A percentile compares a stretch with the other conserved stretches of the same genome.
Conservation (phyloP, 1,140 invertebrate species). For the Bathynomus jamesi region DNA sequence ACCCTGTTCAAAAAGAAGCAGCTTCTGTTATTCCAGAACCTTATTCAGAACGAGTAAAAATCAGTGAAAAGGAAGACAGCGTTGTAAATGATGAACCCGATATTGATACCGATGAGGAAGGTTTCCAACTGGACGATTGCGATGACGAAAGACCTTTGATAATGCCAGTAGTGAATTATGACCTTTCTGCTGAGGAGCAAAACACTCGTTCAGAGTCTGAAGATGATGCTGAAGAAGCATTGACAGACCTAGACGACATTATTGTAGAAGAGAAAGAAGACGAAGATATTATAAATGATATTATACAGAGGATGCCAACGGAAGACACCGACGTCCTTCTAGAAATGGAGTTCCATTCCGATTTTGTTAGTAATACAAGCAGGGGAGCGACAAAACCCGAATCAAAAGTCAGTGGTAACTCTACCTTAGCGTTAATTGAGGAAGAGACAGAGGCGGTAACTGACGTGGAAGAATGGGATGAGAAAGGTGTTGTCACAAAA, state of each 20-base stretch:
- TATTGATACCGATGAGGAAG: conserved; percentile 25
- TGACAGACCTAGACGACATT: conserved; percentile 51
- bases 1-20: conserved; percentile 15
- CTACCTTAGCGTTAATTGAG: conserved; percentile 12
- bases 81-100: conserved; percentile 7
- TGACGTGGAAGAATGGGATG: conserved; percentile 25
- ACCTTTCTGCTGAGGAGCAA: not conserved
- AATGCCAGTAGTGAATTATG: not conserved
- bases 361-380: conserved; percentile 12
- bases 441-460: conserved; percentile 19
- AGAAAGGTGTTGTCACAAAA: conserved; percentile 1
- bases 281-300: conserved; percentile 7
- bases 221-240: conserved; percentile 4
- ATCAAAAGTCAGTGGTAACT: conserved; percentile 4
- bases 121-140: conserved; percentile 22
- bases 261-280: conserved; percentile 45
- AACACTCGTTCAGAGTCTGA: not conserved
- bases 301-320: not conserved
- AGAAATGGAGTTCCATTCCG: conserved; percentile 17
- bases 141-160: conserved; percentile 16
- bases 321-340: not conserved
- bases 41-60: conserved; percentile 19
- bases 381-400: conserved; percentile 10
- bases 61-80: conserved; percentile 18
- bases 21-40: conserved; percentile 6